Evolutionary conservation across 1,140 invertebrate genomes (phyloP).

Genomic region (Sitodiplosis mosellana): DNA sequence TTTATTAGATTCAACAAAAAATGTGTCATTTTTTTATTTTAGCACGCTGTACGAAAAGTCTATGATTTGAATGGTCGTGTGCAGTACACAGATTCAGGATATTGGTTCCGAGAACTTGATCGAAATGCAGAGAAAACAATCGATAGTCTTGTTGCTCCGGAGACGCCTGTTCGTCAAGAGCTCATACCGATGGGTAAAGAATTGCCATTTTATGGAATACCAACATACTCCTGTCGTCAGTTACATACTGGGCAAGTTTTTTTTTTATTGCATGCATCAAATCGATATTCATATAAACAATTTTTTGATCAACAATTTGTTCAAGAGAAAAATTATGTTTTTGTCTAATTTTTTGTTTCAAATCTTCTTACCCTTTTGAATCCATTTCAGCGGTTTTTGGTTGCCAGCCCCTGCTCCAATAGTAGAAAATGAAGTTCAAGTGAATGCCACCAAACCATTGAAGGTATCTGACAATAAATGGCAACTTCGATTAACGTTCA

Average conservation of each 20-base stretch:
- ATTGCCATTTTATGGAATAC: slow-evolving; percentile 33
- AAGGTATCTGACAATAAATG: slow-evolving; percentile 7
- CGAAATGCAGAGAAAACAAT: slow-evolving; percentile 26
- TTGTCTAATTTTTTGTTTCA: neutral
- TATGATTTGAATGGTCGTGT: slow-evolving; percentile 22
- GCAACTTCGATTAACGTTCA: slow-evolving; percentile 11
- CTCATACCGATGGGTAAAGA: slow-evolving; percentile 23
- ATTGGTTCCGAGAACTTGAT: slow-evolving; percentile 35
- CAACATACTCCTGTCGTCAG: slow-evolving; percentile 29
- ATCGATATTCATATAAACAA: slow-evolving; percentile 1
- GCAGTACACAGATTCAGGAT: slow-evolving; percentile 30
- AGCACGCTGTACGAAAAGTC: slow-evolving; percentile 34
- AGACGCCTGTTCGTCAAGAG: slow-evolving; percentile 14
- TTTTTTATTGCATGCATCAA: neutral
- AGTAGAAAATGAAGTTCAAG: slow-evolving; percentile 9
- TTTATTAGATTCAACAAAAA: slow-evolving; percentile 3
- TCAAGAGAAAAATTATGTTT: neutral
- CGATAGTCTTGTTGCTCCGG: slow-evolving; percentile 22
- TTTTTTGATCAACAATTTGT: neutral
- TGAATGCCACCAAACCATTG: slow-evolving; percentile 10
- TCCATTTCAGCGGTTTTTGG: slow-evolving; percentile 12
- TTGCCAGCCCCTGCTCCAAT: slow-evolving; percentile 17
- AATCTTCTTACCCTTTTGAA: too few species aligned
- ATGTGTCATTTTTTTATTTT: slow-evolving; percentile 7
- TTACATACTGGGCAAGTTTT: slow-evolving; percentile 24